Evolutionary conservation across 1,140 invertebrate species (phyloP).

Genomic region (Papilio xuthus): DNA sequence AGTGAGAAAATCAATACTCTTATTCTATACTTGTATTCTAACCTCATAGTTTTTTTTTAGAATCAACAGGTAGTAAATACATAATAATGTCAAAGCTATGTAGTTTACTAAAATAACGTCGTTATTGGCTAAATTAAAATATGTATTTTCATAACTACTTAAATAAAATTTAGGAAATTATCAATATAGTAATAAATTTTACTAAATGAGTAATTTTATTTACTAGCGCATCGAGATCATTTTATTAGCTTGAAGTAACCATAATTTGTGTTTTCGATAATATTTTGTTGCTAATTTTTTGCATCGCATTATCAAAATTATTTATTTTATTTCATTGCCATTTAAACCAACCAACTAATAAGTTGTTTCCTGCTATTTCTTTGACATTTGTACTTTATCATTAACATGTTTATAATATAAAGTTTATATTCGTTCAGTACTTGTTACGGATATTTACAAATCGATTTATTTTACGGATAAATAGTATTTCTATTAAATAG

Average conservation of each 20-base stretch:
- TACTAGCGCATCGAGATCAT: neutral
- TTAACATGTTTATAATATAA: neutral
- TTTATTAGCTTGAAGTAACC: neutral
- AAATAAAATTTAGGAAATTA: too few species aligned
- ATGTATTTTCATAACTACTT: neutral
- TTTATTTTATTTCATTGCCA: constrained; percentile 1
- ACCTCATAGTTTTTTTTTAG: constrained; percentile 46
- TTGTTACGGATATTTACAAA: neutral
- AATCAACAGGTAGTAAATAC: constrained; percentile 54
- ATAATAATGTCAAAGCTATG: neutral
- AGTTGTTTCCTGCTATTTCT: neutral
- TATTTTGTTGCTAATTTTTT: neutral
- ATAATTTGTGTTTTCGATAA: neutral
- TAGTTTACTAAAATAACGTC: constrained; percentile 11
- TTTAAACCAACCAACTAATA: too few species aligned
- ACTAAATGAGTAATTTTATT: neutral
- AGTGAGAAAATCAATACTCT: constrained; percentile 63
- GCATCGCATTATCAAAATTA: neutral
- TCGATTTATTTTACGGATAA: neutral
- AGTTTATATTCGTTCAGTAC: neutral
- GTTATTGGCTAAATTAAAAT: neutral
- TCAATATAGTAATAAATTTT: too few species aligned
- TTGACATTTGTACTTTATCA: neutral
- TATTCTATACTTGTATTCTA: constrained; percentile 38
- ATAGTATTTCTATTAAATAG: neutral